Base-by-base conservation (phyloP, 2,797 vertebrate genomes). In the Heterohyrax brucei region DNA sequence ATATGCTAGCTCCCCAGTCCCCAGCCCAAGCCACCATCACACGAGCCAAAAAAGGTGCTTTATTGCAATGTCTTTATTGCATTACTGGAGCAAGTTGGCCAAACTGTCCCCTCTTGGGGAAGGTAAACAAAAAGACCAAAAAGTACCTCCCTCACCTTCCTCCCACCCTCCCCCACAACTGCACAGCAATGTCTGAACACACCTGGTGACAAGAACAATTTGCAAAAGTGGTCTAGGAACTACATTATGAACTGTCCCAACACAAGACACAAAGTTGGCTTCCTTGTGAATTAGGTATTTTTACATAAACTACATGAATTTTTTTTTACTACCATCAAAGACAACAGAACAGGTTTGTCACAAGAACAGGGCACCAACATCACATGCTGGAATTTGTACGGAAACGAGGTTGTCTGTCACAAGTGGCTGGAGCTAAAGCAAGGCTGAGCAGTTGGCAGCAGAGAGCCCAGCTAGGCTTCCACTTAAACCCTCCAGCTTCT, bases 321-420 rank as follows among this genome's bases (percentile, higher is more conserved):
- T 98, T 98, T 98, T 99, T 98, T 97, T 93, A 99, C 99, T 98
- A 99, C 99, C 99, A 99, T 98, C 99, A 99, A 99, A 99, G 99
- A 99, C 99, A 99, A 99, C 99, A 99, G 98, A 99, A 99, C 99
- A 99, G 98, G 98, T 98, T 99, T 98, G 98, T 99, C 99, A 99
- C 99, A 98, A 99, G 99, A 99, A 99, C 99, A 99, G 98, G 99
- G 99, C 99, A 99, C 99, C 99, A 99, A 99, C 99, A 98, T 99
- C 99, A 99, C 99, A 99, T 99, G 99, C 99, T 99, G 99, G 99
- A 99, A 98, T 98, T 98, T 98, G 98, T 98, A 98, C 97, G 98
- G 98, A 99, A 98, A 99, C 48, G 92, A 94, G 70, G 94, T 87
- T 98, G 88, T 56, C 26, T 95, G 75, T 96, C 95, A 94, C 96